Percentiles rank a stretch among this genome's conserved stretches.
Conservation (phyloP, 2,113 vertebrate genomes). For the Eurypyga helias region DNA sequence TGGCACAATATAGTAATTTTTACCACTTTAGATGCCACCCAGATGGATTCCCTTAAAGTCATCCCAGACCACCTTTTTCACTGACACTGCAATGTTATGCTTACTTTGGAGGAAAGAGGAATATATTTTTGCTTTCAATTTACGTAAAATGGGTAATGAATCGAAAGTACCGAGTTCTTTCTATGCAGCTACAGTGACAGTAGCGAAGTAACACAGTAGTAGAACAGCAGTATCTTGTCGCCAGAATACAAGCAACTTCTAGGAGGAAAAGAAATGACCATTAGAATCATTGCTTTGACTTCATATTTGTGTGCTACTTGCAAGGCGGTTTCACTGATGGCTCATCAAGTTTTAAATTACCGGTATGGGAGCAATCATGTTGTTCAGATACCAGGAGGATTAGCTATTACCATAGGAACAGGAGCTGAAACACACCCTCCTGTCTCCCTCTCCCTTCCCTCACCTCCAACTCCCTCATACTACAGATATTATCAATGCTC, state of each 20-base stretch:
- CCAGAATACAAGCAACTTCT: neutral
- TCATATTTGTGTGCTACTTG: neutral
- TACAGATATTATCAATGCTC: neutral
- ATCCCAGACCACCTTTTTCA: neutral
- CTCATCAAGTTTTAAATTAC: conserved; percentile 33
- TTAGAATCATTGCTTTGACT: neutral
- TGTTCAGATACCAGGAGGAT: neutral
- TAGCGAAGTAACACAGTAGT: neutral
- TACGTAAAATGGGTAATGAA: neutral
- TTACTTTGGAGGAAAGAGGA: neutral
- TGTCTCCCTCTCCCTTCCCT: neutral
- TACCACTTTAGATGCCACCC: neutral
- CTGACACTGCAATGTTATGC: neutral
- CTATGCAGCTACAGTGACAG: neutral
- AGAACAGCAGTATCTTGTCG: neutral
- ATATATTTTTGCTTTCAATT: neutral
- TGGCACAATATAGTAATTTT: neutral
- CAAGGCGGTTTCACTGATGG: neutral
- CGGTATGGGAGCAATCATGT: neutral
- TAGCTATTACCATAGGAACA: conserved; percentile 4
- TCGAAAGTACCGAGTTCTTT: neutral
- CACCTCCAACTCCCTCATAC: neutral
- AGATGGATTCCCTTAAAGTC: neutral
- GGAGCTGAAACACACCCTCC: neutral
- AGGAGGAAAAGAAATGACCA: neutral